A percentile compares a stretch with the other conserved stretches of the same genome.
Evolutionary conservation across 2,113 vertebrate genomes (phyloP).

Genomic region (Cyanoramphus novaezelandiae): DNA sequence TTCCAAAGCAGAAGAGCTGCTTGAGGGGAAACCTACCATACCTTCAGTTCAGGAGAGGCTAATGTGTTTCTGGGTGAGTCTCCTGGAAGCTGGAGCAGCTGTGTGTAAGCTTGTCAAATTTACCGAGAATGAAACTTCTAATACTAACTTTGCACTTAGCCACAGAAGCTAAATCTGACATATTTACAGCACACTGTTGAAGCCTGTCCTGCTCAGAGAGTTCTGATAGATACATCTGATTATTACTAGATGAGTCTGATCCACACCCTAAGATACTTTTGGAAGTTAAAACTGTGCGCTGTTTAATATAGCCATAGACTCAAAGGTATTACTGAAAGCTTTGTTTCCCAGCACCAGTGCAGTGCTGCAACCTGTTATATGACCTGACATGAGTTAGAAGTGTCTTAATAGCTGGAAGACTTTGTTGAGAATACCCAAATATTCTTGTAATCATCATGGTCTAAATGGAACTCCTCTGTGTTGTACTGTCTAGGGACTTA

Average conservation of each 20-base stretch:
- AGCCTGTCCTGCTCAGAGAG: neutral
- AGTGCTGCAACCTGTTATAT: neutral
- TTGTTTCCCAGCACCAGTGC: neutral
- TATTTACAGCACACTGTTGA: neutral
- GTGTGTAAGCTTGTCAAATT: neutral
- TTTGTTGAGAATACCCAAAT: neutral
- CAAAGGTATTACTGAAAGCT: neutral
- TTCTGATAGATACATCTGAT: neutral
- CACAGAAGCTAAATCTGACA: neutral
- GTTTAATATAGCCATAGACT: neutral
- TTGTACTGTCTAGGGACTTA: neutral
- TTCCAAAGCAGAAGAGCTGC: neutral
- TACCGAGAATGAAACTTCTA: neutral
- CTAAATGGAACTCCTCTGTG: neutral
- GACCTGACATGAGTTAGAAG: neutral
- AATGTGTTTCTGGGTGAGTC: neutral
- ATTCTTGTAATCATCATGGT: neutral
- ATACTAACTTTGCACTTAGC: neutral
- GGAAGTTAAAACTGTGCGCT: neutral
- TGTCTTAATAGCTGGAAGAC: neutral
- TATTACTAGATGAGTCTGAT: neutral
- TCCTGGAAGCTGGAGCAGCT: neutral
- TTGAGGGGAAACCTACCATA: neutral
- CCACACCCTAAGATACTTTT: neutral
- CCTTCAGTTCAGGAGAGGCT: neutral